A percentile compares a stretch with the other conserved stretches of the same genome.
phyloP scores from a whole-genome alignment of 2,888 invertebrate species.

The Antheraea assamensis region DNA sequence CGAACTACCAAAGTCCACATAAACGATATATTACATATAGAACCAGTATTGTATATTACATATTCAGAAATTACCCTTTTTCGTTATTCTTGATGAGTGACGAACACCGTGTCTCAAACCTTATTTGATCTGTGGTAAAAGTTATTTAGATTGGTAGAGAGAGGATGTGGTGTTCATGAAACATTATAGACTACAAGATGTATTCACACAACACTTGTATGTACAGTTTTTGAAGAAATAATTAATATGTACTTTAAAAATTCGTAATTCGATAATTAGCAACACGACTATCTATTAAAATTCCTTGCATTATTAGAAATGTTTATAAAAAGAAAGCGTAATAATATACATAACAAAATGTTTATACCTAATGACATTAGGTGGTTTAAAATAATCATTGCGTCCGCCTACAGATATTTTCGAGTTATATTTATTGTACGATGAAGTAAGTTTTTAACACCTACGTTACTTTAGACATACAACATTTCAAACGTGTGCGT shows the following conservation, averaged over 20 bases:
- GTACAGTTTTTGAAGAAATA: conserved; percentile 15
- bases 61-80: no score
- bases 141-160: not conserved
- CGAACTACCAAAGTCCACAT: not conserved
- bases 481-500: not conserved
- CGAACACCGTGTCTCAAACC: not conserved
- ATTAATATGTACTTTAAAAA: not conserved
- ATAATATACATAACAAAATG: conserved; percentile 10
- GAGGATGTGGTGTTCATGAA: not conserved
- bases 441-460: conserved; percentile 15
- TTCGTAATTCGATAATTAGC: conserved; percentile 11
- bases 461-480: not conserved
- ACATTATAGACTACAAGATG: not conserved
- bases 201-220: conserved; percentile 5
- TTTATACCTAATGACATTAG: not conserved
- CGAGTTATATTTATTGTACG: conserved; percentile 52
- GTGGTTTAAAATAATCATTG: conserved; percentile 32
- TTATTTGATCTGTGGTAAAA: not conserved
- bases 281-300: conserved; percentile 10
- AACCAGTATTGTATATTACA: no score
- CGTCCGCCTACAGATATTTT: conserved; percentile 56
- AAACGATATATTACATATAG: not conserved
- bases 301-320: conserved; percentile 16
- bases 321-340: conserved; percentile 62
- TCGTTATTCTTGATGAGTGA: not conserved